A percentile compares a stretch with the other conserved stretches of the same genome.
phyloP scores from a whole-genome alignment of 2,888 invertebrate genomes.

The Heliconius cydno region DNA sequence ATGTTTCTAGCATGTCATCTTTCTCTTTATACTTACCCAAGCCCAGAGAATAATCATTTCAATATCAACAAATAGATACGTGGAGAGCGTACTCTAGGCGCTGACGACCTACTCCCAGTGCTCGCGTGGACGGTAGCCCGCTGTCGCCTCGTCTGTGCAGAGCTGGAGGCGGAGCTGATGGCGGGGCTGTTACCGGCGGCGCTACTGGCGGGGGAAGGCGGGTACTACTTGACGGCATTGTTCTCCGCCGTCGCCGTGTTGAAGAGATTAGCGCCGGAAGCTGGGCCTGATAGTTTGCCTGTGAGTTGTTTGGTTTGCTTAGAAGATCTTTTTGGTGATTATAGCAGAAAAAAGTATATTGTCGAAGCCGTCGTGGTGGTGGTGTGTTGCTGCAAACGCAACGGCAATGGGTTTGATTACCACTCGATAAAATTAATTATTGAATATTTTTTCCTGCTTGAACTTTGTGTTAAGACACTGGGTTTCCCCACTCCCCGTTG shows the following conservation, averaged over 20 bases:
- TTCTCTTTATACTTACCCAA: not conserved
- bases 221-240: slow-evolving; percentile 96
- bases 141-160: slow-evolving; percentile 94
- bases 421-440: too few relatives aligned
- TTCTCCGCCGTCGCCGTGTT: slow-evolving; percentile 96
- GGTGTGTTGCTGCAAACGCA: too few relatives aligned
- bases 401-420: too few relatives aligned
- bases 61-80: slow-evolving; percentile 81
- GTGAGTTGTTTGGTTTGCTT: slow-evolving; percentile 58
- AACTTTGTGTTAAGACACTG: too few relatives aligned
- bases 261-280: slow-evolving; percentile 86
- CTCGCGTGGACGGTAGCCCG: slow-evolving; percentile 96
- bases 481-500: too few relatives aligned
- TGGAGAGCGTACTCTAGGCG: slow-evolving; percentile 88
- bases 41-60: too few relatives aligned
- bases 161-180: slow-evolving; percentile 98
- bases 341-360: not conserved
- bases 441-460: too few relatives aligned
- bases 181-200: slow-evolving; percentile 96
- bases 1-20: not conserved
- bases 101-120: slow-evolving; percentile 95
- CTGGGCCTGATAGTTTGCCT: slow-evolving; percentile 67
- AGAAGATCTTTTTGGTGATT: slow-evolving; percentile 31
- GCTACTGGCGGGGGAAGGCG: slow-evolving; percentile 94
- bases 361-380: not conserved